Conservation (phyloP, 2,113 vertebrate species). For the Sminthopsis crassicaudata region DNA sequence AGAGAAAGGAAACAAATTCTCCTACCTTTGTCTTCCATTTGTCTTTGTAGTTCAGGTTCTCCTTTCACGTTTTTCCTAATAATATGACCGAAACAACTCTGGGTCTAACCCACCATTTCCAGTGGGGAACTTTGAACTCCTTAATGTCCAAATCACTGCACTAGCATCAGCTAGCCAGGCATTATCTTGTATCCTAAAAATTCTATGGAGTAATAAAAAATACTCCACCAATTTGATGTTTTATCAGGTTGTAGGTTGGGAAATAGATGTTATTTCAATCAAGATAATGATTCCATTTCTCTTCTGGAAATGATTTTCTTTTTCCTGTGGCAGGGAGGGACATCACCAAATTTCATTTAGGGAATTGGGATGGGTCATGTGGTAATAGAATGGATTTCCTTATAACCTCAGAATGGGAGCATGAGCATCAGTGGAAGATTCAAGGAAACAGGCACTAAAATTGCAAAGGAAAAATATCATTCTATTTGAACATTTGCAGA, state of each 20-base stretch:
- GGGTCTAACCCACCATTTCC: not conserved
- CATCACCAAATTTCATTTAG: slow-evolving; percentile 39
- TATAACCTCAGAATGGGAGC: not conserved
- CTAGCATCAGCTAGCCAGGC: slow-evolving; percentile 69
- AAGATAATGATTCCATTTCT: slow-evolving; percentile 79
- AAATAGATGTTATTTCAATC: slow-evolving; percentile 77
- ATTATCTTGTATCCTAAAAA: slow-evolving; percentile 68
- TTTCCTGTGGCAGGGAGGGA: slow-evolving; percentile 15
- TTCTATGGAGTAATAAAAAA: slow-evolving; percentile 47
- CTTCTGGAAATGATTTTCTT: slow-evolving; percentile 71
- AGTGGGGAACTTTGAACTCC: slow-evolving; percentile 5
- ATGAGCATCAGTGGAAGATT: slow-evolving; percentile 28
- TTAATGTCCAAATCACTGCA: not conserved
- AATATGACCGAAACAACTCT: not conserved
- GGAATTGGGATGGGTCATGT: slow-evolving; percentile 51
- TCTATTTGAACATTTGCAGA: slow-evolving; percentile 49
- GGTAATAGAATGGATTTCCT: slow-evolving; percentile 65
- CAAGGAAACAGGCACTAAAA: slow-evolving; percentile 21
- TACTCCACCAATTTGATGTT: slow-evolving; percentile 66
- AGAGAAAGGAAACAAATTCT: not conserved
- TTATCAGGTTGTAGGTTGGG: slow-evolving; percentile 72
- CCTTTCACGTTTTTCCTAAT: not conserved
- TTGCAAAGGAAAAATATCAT: slow-evolving; percentile 12
- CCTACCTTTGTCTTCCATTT: not conserved
- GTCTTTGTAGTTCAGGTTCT: not conserved